Evolutionary conservation across 2,113 vertebrate genomes (phyloP).

Genomic region (Neolamprologus sp.): DNA sequence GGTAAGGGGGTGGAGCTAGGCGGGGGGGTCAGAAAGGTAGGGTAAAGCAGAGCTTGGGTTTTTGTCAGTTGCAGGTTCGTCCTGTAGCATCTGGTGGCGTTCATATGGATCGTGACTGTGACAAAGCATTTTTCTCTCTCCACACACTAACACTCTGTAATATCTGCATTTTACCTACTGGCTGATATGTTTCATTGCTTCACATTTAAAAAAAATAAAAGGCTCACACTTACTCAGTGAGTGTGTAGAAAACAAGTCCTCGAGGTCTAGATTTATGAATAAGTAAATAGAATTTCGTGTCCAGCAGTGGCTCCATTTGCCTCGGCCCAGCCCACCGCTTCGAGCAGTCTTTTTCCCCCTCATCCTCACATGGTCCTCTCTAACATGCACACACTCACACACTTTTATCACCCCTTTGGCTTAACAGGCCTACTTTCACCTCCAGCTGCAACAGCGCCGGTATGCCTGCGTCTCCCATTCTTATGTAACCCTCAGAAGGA

Average conservation of each 20-base stretch:
- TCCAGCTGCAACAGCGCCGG: slow-evolving; percentile 33
- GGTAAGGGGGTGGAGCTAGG: background rate
- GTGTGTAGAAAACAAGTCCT: slow-evolving; percentile 4
- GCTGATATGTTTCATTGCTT: background rate
- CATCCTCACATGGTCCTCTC: background rate
- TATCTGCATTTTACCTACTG: background rate
- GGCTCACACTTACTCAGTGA: background rate
- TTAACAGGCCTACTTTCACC: slow-evolving; percentile 39
- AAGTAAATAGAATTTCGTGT: slow-evolving; percentile 37
- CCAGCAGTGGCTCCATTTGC: slow-evolving; percentile 7
- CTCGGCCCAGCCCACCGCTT: background rate
- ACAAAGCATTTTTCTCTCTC: background rate
- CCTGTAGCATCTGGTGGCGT: background rate
- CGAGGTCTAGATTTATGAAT: slow-evolving; percentile 26
- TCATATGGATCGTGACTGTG: background rate
- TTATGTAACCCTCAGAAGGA: slow-evolving; percentile 59
- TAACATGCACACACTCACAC: background rate
- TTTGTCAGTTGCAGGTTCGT: slow-evolving; percentile 9
- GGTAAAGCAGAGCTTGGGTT: background rate
- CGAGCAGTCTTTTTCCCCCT: background rate
- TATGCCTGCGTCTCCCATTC: slow-evolving; percentile 24
- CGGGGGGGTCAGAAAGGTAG: background rate
- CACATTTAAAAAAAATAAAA: background rate
- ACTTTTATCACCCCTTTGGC: slow-evolving; percentile 18
- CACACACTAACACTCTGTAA: background rate